Evolutionary conservation across 1,140 invertebrate species (phyloP), one percentile per base, ranked within the genome.

Genomic region (Harpegnathos saltator): DNA sequence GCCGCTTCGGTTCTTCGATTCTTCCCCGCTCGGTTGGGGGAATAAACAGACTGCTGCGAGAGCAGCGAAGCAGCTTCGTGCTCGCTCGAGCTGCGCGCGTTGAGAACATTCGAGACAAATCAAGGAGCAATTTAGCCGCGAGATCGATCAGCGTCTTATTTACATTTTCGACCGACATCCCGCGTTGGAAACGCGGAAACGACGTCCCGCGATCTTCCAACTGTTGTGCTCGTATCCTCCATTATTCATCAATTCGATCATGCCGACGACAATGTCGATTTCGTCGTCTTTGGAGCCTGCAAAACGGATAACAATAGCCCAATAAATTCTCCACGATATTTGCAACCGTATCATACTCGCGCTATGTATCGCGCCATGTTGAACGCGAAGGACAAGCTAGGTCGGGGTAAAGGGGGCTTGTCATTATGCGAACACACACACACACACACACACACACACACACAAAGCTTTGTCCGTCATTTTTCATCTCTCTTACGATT

Each of bases 151-250:
- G 44, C 44, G 29, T 59, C 17, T 68, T 59, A 69, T 58, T 80
- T 80, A 58, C 54, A 38, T 69, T 71, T 71, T 48, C 33, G 26
- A 5, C 48, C 62, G 29, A 44, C 48, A 71, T 59, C 48, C 17
- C 15, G n/a, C n/a, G 50, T 38, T 24, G 56, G 22, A 69, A 80
- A 80, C 2, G 15, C 15, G 22, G 11, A 29, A 54, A 77, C 33
- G 24, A 44, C 17, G 52, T 56, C n/a, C 7, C n/a, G 52, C 68
- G 62, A 78, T 78, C 52, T 80, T 80, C n/a, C 75, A 78, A 78
- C 56, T 44, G n/a, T n/a, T n/a, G n/a, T n/a, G 38, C 38, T 44
- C 38, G 33, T 66, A 44, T 68, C 24, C 69, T 58, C n/a, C 7
- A 71, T 71, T 71, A 59, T 26, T 1, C 11, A 11, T 24, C 19